Base-by-base conservation (phyloP, 2,888 invertebrate genomes). In the Crioceris asparagi region DNA sequence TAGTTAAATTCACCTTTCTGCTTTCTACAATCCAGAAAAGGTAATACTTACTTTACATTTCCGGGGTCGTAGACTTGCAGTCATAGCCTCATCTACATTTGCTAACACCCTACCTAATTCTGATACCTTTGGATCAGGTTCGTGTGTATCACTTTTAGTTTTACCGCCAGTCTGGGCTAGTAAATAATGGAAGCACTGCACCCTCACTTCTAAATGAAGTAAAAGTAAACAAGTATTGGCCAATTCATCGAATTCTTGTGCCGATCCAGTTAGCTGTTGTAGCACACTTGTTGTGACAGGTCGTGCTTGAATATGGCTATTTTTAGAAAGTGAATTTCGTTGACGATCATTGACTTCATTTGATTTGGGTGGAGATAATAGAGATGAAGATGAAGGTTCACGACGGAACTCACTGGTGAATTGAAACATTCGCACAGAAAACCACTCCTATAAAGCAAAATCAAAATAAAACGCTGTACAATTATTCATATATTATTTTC, bases 171-270 rank as follows among this genome's bases (percentile, higher is more conserved):
- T 58, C 38, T 62, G 62, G 1, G 62, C 61, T 39, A 64, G 72
- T 47, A 96, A 69, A 67, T 91, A 92, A 68, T 90, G 90, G 69
- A 96, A 94, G 65, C 94, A 96, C 61, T 93, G 92, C 29, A 96
- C 92, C 40, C 93, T 75, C 51, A 88, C 86, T 73, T 97, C 96
- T 50, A 96, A 71, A 70, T 96, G 94, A 36, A 96, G 68, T 41
- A 96, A 79, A 27, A 97, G 68, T 41, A 96, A 71, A 56, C 93
- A 93, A 36, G 86, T 91, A 57, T 92, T 86, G 1, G 91, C 82
- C 37, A 93, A 72, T 53, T 91, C 88, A 57, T 90, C 83, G 59
- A 90, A 91, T 46, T 85, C 84, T 48, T 77, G 68, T 0, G 85
- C 83, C 35, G 86, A 72, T 44, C 78, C 73, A 6, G 74, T 70